phyloP scores from a whole-genome alignment of 2,113 vertebrate species.

The Otis tarda region DNA sequence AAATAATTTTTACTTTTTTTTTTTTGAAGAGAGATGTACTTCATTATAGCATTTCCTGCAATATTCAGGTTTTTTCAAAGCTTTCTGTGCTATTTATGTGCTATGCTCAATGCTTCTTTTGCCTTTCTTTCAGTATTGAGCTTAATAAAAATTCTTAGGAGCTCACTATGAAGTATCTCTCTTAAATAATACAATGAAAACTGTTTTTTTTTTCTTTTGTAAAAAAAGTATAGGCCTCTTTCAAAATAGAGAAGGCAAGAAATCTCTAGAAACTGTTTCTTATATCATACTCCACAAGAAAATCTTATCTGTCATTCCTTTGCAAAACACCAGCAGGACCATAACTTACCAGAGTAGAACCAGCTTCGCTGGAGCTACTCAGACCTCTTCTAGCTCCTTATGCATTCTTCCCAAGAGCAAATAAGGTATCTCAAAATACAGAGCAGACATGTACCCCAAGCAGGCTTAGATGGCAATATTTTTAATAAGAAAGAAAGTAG shows the following conservation, averaged over 20 bases:
- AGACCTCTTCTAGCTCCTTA: not conserved
- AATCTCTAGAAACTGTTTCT: not conserved
- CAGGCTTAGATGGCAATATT: not conserved
- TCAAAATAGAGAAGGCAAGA: slow-evolving; percentile 4
- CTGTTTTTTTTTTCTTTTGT: slow-evolving; percentile 26
- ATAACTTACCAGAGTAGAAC: not conserved
- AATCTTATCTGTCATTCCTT: not conserved
- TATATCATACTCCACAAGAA: not conserved
- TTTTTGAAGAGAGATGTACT: not conserved
- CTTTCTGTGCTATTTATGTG: not conserved
- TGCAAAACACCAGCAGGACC: not conserved
- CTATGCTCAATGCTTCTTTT: slow-evolving; percentile 33
- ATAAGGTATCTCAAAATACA: not conserved
- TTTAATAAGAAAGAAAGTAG: not conserved
- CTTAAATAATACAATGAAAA: not conserved
- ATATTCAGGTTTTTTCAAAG: slow-evolving; percentile 42
- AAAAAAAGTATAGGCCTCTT: not conserved
- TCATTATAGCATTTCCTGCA: not conserved
- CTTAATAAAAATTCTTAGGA: slow-evolving; percentile 34
- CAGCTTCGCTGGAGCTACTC: not conserved
- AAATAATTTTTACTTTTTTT: not conserved
- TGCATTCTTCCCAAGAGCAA: not conserved
- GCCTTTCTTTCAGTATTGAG: slow-evolving; percentile 39
- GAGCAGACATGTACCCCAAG: not conserved
- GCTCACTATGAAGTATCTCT: not conserved